These are phyloP conservation scores for Wiebesia pumilae DNA, from an alignment of 1,140 invertebrate genomes.

Conservation along the genomic window DNA sequence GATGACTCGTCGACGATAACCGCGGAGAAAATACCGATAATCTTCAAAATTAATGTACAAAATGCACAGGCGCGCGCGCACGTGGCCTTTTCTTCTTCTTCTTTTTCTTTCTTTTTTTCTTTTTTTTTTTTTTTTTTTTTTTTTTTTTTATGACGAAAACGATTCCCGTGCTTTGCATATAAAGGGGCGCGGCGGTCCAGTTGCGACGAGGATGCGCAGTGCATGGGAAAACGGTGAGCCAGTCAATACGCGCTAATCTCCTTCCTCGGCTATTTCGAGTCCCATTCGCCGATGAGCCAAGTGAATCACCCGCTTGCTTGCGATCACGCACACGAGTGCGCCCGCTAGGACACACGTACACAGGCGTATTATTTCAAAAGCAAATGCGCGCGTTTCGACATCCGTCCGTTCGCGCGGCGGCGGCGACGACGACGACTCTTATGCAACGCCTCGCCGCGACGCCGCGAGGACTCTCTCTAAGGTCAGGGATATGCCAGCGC, in stretches of 20 bases:
- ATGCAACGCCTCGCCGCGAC: constrained; percentile 42
- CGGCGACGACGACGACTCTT: too few species aligned
- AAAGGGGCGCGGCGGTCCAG: too few species aligned
- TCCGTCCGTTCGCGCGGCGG: constrained; percentile 52
- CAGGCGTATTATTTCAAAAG: constrained; percentile 65
- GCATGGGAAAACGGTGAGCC: too few species aligned
- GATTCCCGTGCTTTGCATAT: too few species aligned
- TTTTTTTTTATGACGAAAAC: too few species aligned
- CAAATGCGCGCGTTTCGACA: constrained; percentile 66
- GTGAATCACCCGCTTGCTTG: background rate
- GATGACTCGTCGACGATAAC: background rate
- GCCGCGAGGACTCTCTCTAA: constrained; percentile 63
- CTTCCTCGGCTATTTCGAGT: background rate
- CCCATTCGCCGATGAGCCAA: background rate
- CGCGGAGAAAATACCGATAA: background rate
- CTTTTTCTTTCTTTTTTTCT: too few species aligned
- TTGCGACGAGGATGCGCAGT: background rate
- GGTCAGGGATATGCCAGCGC: constrained; percentile 67
- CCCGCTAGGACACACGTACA: background rate
- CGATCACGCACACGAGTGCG: background rate
- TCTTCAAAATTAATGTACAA: background rate
- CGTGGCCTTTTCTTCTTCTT: too few species aligned
- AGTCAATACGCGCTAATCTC: background rate
- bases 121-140: too few species aligned
- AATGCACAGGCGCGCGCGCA: too few species aligned